A percentile compares a stretch with the other conserved stretches of the same genome.
Evolutionary conservation across 2,113 vertebrate species (phyloP).

Genomic region (Melanotaenia duboulayi): DNA sequence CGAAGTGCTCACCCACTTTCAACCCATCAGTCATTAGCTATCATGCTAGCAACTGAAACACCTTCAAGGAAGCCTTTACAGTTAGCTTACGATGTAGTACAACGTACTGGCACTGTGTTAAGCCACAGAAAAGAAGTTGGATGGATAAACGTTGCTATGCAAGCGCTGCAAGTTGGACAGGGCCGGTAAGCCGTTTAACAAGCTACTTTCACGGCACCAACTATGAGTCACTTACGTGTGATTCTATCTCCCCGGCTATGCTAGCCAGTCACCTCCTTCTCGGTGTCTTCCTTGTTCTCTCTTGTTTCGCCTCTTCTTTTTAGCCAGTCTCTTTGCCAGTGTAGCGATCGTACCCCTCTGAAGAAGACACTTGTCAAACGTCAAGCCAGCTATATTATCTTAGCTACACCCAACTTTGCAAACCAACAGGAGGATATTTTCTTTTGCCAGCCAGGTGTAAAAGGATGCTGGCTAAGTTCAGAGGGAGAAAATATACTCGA

Average conservation of each 20-base stretch:
- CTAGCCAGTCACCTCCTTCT: constrained; percentile 74
- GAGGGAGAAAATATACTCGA: constrained; percentile 27
- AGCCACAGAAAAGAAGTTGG: constrained; percentile 27
- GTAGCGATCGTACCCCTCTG: constrained; percentile 57
- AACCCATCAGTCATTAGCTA: constrained; percentile 36
- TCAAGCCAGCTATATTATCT: constrained; percentile 36
- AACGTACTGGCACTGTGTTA: constrained; percentile 44
- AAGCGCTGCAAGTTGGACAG: constrained; percentile 38
- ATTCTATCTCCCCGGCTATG: constrained; percentile 72
- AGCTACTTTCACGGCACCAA: constrained; percentile 8
- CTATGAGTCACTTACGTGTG: constrained; percentile 72
- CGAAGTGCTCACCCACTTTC: constrained; percentile 25
- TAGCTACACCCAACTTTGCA: constrained; percentile 30
- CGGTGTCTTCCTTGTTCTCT: constrained; percentile 64
- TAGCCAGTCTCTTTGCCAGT: constrained; percentile 64
- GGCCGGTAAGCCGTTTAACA: constrained; percentile 34
- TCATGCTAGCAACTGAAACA: constrained; percentile 48
- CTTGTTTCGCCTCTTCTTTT: constrained; percentile 73
- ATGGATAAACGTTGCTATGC: constrained; percentile 39
- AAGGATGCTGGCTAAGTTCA: constrained; percentile 60
- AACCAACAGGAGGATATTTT: constrained; percentile 3
- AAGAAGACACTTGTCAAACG: constrained; percentile 39
- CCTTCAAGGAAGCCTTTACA: constrained; percentile 38
- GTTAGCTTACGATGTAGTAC: constrained; percentile 47
- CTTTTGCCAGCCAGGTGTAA: constrained; percentile 40